These are phyloP conservation scores for Micronisus gabar DNA, from an alignment of 2,113 vertebrate species.

Conservation along the genomic window DNA sequence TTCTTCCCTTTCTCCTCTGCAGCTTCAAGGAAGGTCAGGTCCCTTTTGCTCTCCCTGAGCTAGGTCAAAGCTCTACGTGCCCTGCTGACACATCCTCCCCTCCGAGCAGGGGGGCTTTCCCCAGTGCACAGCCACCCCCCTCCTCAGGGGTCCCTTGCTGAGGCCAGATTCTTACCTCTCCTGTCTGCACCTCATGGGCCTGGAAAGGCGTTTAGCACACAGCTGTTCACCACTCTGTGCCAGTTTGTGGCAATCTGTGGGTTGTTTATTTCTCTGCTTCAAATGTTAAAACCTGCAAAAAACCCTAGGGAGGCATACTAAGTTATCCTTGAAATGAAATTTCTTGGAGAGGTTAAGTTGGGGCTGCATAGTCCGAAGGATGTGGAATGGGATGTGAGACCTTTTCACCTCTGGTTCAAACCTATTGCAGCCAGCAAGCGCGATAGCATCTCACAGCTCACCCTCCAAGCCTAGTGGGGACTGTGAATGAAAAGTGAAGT, in stretches of 20 bases:
- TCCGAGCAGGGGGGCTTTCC: background rate
- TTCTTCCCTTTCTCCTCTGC: background rate
- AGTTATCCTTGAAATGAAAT: background rate
- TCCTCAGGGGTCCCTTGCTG: background rate
- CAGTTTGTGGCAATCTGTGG: background rate
- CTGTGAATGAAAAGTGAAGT: background rate
- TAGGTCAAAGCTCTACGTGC: background rate
- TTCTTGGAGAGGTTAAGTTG: background rate
- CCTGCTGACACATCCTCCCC: fast-evolving
- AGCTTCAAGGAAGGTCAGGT: background rate
- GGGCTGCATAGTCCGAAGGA: background rate
- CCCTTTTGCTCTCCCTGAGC: background rate
- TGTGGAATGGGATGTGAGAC: background rate
- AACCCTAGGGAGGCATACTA: fast-evolving
- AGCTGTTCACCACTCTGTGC: background rate
- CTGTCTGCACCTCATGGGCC: background rate
- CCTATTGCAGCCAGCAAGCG: background rate
- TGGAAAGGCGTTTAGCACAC: background rate
- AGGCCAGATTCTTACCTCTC: background rate
- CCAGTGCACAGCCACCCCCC: background rate
- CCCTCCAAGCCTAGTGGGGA: background rate
- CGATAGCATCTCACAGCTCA: background rate
- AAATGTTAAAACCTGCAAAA: background rate
- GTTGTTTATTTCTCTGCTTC: background rate
- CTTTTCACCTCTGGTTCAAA: conserved; percentile 15